These are phyloP conservation scores for Aplocera efformata DNA, from an alignment of 2,888 invertebrate genomes.

Conservation along the genomic window DNA sequence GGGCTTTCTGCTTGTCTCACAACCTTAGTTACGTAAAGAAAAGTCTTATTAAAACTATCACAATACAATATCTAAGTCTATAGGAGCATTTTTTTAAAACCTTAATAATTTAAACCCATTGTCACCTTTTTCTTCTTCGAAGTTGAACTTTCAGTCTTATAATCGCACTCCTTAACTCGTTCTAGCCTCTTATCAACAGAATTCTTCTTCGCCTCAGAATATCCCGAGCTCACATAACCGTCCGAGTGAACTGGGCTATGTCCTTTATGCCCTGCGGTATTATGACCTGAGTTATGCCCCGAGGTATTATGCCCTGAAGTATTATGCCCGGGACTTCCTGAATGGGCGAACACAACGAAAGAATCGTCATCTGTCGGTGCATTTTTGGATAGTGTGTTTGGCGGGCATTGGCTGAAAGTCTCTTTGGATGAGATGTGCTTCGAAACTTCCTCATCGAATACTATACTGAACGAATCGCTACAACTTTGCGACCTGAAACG, in stretches of 20 bases:
- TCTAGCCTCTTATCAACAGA: slow-evolving; percentile 53
- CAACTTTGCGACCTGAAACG: slow-evolving; percentile 62
- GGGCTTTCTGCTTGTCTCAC: no score
- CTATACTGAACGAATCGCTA: slow-evolving; percentile 71
- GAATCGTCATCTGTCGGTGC: slow-evolving; percentile 52
- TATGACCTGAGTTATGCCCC: background rate
- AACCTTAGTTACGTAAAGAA: no score
- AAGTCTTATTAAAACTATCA: no score
- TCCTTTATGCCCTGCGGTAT: slow-evolving; percentile 6
- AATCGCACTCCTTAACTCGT: slow-evolving; percentile 54
- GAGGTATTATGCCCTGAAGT: slow-evolving; percentile 1
- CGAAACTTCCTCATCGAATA: slow-evolving; percentile 59
- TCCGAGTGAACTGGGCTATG: slow-evolving; percentile 2
- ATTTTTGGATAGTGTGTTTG: slow-evolving; percentile 37
- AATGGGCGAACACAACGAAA: slow-evolving; percentile 59
- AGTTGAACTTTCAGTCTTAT: slow-evolving; percentile 45
- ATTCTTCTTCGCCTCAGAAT: slow-evolving; percentile 39
- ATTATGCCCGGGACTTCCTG: slow-evolving; percentile 14
- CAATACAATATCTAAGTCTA: no score
- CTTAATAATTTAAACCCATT: background rate
- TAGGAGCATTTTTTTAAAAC: no score
- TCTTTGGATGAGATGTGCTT: slow-evolving; percentile 5
- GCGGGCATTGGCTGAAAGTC: slow-evolving; percentile 7
- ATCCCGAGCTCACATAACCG: slow-evolving; percentile 18
- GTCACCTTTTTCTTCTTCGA: slow-evolving; percentile 58